These are phyloP conservation scores for Callimorpha dominula DNA, from an alignment of 2,888 invertebrate genomes.

Conservation along the genomic window DNA sequence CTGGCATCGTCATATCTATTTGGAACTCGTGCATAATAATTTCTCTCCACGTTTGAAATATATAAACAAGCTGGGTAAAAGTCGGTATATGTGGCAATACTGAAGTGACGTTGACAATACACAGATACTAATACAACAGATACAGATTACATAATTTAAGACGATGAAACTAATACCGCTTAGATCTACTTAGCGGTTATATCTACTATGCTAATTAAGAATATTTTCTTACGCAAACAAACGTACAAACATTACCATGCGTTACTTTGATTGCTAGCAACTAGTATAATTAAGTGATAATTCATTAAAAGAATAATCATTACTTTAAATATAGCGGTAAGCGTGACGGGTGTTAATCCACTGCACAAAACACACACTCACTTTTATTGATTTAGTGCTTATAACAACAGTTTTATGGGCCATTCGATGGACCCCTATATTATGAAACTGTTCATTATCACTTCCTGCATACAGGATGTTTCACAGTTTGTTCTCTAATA, in stretches of 20 bases:
- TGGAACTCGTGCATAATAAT: too few species aligned
- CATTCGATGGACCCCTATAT: slow-evolving; percentile 15
- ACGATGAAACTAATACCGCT: background rate
- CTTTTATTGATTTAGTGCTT: slow-evolving; percentile 37
- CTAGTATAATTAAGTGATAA: slow-evolving; percentile 11
- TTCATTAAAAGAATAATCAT: slow-evolving; percentile 14
- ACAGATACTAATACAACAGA: too few species aligned
- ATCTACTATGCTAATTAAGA: background rate
- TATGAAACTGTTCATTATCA: slow-evolving; percentile 13
- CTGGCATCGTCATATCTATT: too few species aligned
- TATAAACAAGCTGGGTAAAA: too few species aligned
- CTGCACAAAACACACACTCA: slow-evolving; percentile 26
- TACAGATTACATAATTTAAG: background rate
- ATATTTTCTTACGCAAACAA: slow-evolving; percentile 1
- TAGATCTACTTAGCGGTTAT: background rate
- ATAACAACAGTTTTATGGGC: slow-evolving; percentile 30
- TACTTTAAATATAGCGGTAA: slow-evolving; percentile 6
- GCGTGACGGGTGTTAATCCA: slow-evolving; percentile 27
- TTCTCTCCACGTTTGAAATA: too few species aligned
- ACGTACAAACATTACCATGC: slow-evolving; percentile 10
- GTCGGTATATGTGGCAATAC: too few species aligned
- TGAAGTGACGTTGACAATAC: too few species aligned
- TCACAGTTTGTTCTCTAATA: background rate
- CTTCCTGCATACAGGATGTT: slow-evolving; percentile 13
- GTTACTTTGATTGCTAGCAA: slow-evolving; percentile 12